Evolutionary conservation across 2,113 vertebrate species (phyloP).

Genomic region (Anguilla japonica): DNA sequence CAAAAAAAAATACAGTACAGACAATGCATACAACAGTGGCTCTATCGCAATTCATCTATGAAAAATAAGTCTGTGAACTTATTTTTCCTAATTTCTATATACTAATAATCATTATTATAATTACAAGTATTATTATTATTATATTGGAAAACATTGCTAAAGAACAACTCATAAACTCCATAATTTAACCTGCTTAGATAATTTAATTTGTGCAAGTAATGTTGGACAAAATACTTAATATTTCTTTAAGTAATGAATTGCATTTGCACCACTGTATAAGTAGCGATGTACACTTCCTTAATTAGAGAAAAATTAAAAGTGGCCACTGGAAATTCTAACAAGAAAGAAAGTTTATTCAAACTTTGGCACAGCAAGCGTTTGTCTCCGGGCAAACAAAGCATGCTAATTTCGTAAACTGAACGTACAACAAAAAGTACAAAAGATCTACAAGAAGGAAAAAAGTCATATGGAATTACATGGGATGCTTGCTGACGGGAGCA

Average conservation of each 20-base stretch:
- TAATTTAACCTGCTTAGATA: background rate
- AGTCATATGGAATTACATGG: constrained; percentile 6
- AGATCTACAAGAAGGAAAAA: constrained; percentile 3
- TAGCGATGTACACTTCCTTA: background rate
- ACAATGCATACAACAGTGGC: background rate
- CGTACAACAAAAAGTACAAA: background rate
- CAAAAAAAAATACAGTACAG: background rate
- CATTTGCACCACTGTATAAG: background rate
- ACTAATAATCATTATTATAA: constrained; percentile 6
- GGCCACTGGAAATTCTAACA: constrained; percentile 1
- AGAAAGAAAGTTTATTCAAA: constrained; percentile 8
- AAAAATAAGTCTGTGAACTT: too few relatives aligned
- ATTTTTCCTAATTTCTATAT: background rate
- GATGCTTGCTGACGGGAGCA: constrained; percentile 30
- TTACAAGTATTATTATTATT: constrained; percentile 14
- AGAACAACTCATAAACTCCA: too few relatives aligned
- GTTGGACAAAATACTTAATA: background rate
- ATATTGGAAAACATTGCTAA: background rate
- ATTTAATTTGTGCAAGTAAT: background rate
- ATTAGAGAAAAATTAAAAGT: background rate
- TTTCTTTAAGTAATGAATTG: background rate
- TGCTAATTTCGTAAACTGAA: constrained; percentile 10
- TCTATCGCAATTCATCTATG: too few relatives aligned
- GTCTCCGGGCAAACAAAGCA: constrained; percentile 12
- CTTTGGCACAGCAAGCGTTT: constrained; percentile 14